Evolutionary conservation across 2,888 invertebrate genomes (phyloP).

Genomic region (Drosophila subquinaria): DNA sequence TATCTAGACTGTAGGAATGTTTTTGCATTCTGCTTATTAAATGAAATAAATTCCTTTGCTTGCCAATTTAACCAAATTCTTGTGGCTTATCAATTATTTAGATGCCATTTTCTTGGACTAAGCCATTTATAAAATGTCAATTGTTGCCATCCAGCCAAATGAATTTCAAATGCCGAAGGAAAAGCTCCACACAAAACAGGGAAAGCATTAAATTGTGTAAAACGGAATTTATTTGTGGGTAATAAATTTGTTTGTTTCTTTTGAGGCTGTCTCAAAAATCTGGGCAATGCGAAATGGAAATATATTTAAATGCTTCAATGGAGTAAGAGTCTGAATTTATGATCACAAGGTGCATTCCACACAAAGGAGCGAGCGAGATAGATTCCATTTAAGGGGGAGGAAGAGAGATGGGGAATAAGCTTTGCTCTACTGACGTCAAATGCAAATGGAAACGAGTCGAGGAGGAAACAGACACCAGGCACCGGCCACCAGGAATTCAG

Average conservation of each 20-base stretch:
- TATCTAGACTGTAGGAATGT: background rate
- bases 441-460: conserved; percentile 44
- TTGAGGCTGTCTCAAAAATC: conserved; percentile 42
- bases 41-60: conserved; percentile 5
- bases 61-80: conserved; percentile 14
- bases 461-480: background rate
- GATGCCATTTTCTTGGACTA: conserved; percentile 12
- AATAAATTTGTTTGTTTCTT: conserved; percentile 59
- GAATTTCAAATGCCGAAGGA: conserved; percentile 35
- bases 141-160: conserved; percentile 35
- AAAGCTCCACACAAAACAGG: conserved; percentile 4
- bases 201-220: conserved; percentile 26
- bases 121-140: conserved; percentile 47
- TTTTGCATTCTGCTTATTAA: background rate
- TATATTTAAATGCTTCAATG: conserved; percentile 63
- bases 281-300: conserved; percentile 53
- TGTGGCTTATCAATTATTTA: conserved; percentile 36
- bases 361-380: background rate
- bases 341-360: conserved; percentile 28
- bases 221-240: conserved; percentile 64
- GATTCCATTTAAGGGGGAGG: background rate
- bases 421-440: conserved; percentile 49
- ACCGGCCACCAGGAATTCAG: background rate
- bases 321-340: conserved; percentile 55
- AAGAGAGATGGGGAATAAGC: conserved; percentile 3